Conservation (phyloP, 92 coral and sea anemone genomes). For the Phymanthus crucifer region DNA sequence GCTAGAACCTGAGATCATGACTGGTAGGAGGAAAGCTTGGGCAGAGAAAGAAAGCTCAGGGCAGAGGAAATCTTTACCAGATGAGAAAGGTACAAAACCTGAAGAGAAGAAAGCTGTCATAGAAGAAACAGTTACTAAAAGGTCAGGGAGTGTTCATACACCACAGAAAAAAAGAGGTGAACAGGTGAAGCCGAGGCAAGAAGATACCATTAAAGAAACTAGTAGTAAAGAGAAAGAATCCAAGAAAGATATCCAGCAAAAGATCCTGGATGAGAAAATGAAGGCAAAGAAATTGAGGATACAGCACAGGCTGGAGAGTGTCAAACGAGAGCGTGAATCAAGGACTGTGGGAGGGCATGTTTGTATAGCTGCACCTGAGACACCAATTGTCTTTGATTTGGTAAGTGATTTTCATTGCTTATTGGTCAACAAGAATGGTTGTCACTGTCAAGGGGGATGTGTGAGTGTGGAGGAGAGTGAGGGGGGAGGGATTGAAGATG, state of each 20-base stretch:
- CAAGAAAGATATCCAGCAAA: conserved; percentile 35
- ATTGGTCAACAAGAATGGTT: background rate
- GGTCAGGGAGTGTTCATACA: background rate
- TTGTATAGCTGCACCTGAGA: conserved; percentile 69
- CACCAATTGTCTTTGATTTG: conserved; percentile 88
- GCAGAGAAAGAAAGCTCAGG: background rate
- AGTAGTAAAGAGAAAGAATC: conserved; percentile 2
- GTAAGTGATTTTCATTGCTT: conserved; percentile 33
- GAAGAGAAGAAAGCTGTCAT: background rate
- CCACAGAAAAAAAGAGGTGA: background rate
- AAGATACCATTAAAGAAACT: conserved; percentile 3
- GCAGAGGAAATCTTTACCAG: conserved; percentile 1
- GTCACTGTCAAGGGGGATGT: too few relatives aligned
- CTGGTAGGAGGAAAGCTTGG: conserved; percentile 21
- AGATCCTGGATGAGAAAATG: conserved; percentile 47
- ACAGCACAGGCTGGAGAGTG: conserved; percentile 74
- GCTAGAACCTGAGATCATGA: background rate
- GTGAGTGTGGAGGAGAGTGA: conserved; percentile 24
- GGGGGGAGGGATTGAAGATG: conserved; percentile 47
- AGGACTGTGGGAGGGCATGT: conserved; percentile 60
- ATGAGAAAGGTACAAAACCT: background rate
- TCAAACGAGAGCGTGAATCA: conserved; percentile 62
- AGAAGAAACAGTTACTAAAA: background rate
- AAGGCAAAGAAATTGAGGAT: conserved; percentile 72
- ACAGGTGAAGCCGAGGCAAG: background rate